Conservation (phyloP, 1,140 invertebrate genomes). For the Megathymus violae region DNA sequence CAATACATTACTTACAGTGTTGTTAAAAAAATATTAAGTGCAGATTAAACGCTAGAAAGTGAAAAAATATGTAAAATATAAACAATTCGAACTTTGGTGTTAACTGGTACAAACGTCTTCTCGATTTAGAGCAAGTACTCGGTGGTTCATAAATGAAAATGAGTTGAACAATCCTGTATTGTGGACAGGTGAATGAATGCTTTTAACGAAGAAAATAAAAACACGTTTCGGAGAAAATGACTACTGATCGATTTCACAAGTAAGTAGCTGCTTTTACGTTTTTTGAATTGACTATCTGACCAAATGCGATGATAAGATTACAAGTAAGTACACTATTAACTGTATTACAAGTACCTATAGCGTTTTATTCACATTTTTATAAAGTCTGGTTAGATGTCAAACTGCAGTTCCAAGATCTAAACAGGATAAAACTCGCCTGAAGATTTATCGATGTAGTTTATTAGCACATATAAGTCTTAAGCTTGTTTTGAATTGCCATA, state of each 20-base stretch:
- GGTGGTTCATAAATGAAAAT: slow-evolving; percentile 62
- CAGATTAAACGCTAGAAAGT: slow-evolving; percentile 15
- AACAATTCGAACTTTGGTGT: slow-evolving; percentile 50
- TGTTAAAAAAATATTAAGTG: not conserved
- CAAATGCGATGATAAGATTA: slow-evolving; percentile 50
- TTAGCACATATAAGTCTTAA: no score
- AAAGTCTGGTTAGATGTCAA: no score
- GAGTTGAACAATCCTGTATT: slow-evolving; percentile 65
- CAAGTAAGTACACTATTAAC: not conserved
- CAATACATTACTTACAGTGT: not conserved
- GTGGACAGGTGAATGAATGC: slow-evolving; percentile 34
- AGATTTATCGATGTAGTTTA: no score
- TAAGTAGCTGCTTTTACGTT: slow-evolving; percentile 55
- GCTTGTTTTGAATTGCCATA: no score
- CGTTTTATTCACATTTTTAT: not conserved
- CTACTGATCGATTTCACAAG: slow-evolving; percentile 79
- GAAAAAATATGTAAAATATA: slow-evolving; percentile 39
- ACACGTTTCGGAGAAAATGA: slow-evolving; percentile 55
- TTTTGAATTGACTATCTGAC: slow-evolving; percentile 38
- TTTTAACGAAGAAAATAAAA: slow-evolving; percentile 29
- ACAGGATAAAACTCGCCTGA: no score
- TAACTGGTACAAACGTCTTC: slow-evolving; percentile 73
- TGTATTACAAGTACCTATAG: not conserved
- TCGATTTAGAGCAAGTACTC: slow-evolving; percentile 68
- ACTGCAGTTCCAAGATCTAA: no score